Evolutionary conservation across 2,888 invertebrate species (phyloP).

Genomic region (Dicyrtoma fusca): DNA sequence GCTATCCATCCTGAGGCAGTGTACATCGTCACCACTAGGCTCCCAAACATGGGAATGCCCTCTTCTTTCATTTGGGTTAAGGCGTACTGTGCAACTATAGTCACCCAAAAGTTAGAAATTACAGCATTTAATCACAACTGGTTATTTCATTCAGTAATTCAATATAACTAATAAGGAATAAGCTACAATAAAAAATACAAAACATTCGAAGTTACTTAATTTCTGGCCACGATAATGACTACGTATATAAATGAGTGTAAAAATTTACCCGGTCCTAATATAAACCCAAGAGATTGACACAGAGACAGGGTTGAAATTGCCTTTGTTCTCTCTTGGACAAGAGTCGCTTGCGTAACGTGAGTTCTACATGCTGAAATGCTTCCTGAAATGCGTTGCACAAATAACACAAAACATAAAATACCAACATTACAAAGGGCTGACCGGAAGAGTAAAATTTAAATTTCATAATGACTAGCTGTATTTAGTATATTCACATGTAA

Average conservation of each 20-base stretch:
- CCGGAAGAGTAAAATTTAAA: too few species aligned
- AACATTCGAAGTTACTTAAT: too few species aligned
- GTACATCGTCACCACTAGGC: constrained; percentile 75
- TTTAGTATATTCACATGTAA: too few species aligned
- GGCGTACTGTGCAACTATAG: constrained; percentile 72
- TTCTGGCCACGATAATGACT: too few species aligned
- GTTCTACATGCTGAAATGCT: constrained; percentile 83
- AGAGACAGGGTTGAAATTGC: constrained; percentile 82
- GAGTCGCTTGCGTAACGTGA: constrained; percentile 83
- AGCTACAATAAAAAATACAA: not conserved
- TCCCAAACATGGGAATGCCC: constrained; percentile 64
- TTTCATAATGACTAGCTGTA: too few species aligned
- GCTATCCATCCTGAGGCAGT: constrained; percentile 86
- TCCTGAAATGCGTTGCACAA: too few species aligned
- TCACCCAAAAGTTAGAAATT: too few species aligned
- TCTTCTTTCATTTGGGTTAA: constrained; percentile 76
- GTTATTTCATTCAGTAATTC: too few species aligned
- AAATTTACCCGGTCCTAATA: constrained; percentile 71
- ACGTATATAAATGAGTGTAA: not conserved
- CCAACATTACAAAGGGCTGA: too few species aligned
- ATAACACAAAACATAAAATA: too few species aligned
- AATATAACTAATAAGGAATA: too few species aligned
- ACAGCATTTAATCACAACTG: not conserved
- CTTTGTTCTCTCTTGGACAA: constrained; percentile 75
- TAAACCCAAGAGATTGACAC: constrained; percentile 84